Evolutionary conservation across 2,797 vertebrate species (phyloP).

Genomic region (Poeciliopsis gracilis): DNA sequence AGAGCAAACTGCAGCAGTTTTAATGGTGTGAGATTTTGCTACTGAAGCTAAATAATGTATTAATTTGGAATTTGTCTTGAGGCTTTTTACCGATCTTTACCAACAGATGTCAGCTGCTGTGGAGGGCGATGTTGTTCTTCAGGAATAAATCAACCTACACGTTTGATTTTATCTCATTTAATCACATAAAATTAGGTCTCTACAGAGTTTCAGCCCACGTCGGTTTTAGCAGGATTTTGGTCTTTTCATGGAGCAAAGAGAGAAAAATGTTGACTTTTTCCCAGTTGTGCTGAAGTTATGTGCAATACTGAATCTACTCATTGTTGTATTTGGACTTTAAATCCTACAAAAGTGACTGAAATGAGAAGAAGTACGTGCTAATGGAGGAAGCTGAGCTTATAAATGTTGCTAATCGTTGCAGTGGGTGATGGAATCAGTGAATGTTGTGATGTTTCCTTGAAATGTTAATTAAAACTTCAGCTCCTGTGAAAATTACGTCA

Average conservation of each 20-base stretch:
- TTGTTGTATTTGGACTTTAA: not conserved
- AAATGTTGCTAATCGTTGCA: conserved; percentile 1
- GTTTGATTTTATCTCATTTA: not conserved
- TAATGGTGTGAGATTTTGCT: not conserved
- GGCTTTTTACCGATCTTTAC: not conserved
- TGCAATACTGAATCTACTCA: not conserved
- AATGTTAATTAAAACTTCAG: conserved; percentile 3
- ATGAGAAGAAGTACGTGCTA: conserved; percentile 23
- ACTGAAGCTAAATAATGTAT: not conserved
- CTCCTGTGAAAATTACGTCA: conserved; percentile 1
- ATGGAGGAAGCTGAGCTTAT: conserved; percentile 4
- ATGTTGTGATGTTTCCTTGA: not conserved
- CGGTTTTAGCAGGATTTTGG: not conserved
- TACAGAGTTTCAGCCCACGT: not conserved
- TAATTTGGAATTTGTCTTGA: not conserved
- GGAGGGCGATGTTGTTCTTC: not conserved
- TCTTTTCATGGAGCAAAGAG: not conserved
- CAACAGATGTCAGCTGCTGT: not conserved
- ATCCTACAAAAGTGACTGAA: not conserved
- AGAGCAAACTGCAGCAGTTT: not conserved
- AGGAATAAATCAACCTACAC: not conserved
- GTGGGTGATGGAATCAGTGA: not conserved
- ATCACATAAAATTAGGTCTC: not conserved
- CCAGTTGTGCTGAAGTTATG: not conserved
- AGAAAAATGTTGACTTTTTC: not conserved